Conservation (phyloP, 2,888 invertebrate species). For the Clostera curtula region DNA sequence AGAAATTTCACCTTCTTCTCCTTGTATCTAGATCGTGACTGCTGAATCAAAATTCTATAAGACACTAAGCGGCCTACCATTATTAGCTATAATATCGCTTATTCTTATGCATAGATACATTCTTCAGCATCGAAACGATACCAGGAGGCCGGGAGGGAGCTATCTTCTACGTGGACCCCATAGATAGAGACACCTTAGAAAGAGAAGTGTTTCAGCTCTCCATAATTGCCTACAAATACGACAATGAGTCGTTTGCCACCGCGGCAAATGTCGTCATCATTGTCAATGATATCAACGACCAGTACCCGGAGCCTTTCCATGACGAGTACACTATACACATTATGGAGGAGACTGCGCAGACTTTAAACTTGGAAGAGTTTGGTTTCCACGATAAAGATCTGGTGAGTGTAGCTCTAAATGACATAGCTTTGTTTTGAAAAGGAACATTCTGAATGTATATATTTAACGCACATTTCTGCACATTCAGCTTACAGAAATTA, state of each 20-base stretch:
- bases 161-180: slow-evolving; percentile 43
- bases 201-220: slow-evolving; percentile 60
- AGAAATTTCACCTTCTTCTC: too few species aligned
- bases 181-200: slow-evolving; percentile 62
- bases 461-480: too few species aligned
- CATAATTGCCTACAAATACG: slow-evolving; percentile 62
- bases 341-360: slow-evolving; percentile 69
- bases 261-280: slow-evolving; percentile 53
- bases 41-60: too few species aligned
- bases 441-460: slow-evolving; percentile 3
- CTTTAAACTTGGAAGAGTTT: slow-evolving; percentile 62
- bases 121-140: slow-evolving; percentile 47
- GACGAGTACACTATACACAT: slow-evolving; percentile 48
- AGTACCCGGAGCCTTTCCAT: slow-evolving; percentile 70
- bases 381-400: slow-evolving; percentile 71
- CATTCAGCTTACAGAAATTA: too few species aligned
- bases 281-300: slow-evolving; percentile 78
- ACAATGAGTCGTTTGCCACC: slow-evolving; percentile 41
- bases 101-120: slow-evolving; percentile 49
- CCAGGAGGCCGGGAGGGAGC: slow-evolving; percentile 44
- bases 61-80: too few species aligned
- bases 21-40: too few species aligned
- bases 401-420: slow-evolving; percentile 36
- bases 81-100: too few species aligned
- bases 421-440: neutral